These are phyloP conservation scores for Oikopleura dioica DNA, from an alignment of 23 tunicate genomes.

Conservation along the genomic window DNA sequence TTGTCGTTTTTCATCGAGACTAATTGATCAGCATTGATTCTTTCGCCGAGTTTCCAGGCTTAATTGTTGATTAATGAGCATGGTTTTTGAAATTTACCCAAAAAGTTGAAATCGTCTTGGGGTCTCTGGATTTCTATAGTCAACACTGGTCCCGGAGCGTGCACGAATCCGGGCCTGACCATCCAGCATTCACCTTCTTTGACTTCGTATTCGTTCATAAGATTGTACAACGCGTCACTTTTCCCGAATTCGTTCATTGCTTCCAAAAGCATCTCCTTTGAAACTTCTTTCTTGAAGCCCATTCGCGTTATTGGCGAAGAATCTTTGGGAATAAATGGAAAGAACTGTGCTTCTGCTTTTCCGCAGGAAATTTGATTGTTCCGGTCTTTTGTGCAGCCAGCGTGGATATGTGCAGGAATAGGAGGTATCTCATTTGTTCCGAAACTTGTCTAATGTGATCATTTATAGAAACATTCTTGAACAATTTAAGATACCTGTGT, in stretches of 20 bases:
- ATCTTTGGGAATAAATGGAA: not conserved
- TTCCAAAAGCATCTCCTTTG: not conserved
- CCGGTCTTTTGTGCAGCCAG: not conserved
- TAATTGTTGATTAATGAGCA: not conserved
- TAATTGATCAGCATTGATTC: not conserved
- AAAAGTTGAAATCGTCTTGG: not conserved
- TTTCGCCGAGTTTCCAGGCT: constrained; percentile 1
- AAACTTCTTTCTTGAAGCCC: not conserved
- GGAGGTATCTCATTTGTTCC: constrained; percentile 2
- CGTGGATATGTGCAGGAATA: constrained; percentile 8
- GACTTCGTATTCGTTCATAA: not conserved
- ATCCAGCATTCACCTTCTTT: constrained; percentile 10
- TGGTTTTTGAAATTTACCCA: not conserved
- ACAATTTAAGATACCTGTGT: too few species aligned
- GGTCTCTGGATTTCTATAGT: constrained; percentile 6
- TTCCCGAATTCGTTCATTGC: constrained; percentile 1
- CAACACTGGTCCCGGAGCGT: constrained; percentile 2
- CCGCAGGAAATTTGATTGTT: not conserved
- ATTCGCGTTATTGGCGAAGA: not conserved
- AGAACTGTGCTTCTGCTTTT: constrained; percentile 10
- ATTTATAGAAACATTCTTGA: too few species aligned
- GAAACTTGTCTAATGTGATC: not conserved
- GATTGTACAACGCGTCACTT: not conserved
- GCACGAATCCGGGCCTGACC: constrained; percentile 12
- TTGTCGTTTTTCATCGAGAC: not conserved